Conservation (phyloP, 2,113 vertebrate genomes). For the Lagenorhynchus albirostris region DNA sequence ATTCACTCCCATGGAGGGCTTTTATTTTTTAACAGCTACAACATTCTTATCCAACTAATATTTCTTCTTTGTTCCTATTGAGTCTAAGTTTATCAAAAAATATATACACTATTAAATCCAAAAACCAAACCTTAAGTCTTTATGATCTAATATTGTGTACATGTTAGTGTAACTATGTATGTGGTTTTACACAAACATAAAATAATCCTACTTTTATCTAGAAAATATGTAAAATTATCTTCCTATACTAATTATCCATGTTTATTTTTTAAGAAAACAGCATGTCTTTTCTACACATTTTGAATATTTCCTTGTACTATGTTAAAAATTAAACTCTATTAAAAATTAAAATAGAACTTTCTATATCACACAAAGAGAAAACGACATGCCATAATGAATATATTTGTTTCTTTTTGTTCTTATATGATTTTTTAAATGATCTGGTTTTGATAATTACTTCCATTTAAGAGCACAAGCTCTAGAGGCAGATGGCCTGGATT, state of each 20-base stretch:
- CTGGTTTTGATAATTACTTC: background rate
- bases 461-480: background rate
- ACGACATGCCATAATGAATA: background rate
- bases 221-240: background rate
- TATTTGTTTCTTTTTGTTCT: background rate
- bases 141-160: background rate
- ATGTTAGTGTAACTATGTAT: background rate
- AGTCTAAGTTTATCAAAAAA: background rate
- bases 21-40: background rate
- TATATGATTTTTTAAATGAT: background rate
- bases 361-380: background rate
- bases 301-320: background rate
- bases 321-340: background rate
- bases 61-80: background rate
- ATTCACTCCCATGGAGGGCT: constrained; percentile 18
- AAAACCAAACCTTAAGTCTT: background rate
- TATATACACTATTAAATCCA: background rate
- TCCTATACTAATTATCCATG: background rate
- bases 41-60: background rate
- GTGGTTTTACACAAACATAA: background rate
- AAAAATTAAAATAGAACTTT: background rate
- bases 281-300: background rate
- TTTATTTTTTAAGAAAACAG: constrained; percentile 2
- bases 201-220: constrained; percentile 5
- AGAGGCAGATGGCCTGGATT: background rate